These are phyloP conservation scores for Octodon degus DNA, from an alignment of 2,113 vertebrate species.

Conservation along the genomic window DNA sequence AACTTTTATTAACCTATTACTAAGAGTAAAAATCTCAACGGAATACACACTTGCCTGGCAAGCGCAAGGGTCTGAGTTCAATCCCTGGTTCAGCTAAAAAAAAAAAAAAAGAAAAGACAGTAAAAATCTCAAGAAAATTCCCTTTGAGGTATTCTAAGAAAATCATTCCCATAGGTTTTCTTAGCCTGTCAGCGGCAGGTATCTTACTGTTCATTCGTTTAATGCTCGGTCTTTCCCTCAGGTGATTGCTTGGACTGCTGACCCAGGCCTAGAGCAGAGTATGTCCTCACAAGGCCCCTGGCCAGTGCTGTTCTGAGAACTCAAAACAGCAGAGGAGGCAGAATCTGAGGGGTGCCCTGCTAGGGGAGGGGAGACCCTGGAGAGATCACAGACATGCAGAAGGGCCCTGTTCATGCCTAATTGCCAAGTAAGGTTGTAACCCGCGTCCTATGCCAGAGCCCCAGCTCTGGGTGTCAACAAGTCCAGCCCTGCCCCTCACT, in stretches of 20 bases:
- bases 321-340: background rate
- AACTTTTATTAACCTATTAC: background rate
- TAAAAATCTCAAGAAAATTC: background rate
- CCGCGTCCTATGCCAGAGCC: background rate
- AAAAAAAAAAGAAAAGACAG: too few species aligned
- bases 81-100: too few species aligned
- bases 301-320: background rate
- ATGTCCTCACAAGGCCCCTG: background rate
- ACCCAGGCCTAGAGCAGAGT: background rate
- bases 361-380: background rate
- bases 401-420: background rate
- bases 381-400: background rate
- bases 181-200: background rate
- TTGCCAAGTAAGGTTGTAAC: background rate
- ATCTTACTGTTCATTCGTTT: background rate
- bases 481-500: background rate
- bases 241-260: background rate
- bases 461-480: background rate
- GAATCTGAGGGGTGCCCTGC: background rate
- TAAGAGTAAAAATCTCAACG: background rate
- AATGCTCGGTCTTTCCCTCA: background rate
- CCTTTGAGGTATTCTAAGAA: background rate
- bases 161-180: background rate
- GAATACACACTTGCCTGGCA: too few species aligned
- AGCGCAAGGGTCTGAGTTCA: too few species aligned